Base-by-base conservation (phyloP, 1,140 invertebrate species). In the Hylaeus volcanicus region DNA sequence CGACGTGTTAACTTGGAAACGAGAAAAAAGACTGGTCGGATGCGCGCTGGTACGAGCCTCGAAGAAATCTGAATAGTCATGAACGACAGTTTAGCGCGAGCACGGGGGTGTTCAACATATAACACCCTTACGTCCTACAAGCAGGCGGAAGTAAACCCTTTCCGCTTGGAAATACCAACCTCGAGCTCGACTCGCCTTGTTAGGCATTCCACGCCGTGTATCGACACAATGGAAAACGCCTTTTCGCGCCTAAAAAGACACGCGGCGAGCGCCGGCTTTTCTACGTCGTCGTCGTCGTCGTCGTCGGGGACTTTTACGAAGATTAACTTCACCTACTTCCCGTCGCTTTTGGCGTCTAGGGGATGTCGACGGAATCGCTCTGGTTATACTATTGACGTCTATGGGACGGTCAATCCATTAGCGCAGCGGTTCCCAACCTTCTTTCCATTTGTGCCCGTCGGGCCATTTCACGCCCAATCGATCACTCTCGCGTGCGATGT, bases 1-100 rank as follows among this genome's bases (percentile, higher is more conserved):
- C 43, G 77, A 61, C 65, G 70, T 65, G 74, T 79, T 79, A 79
- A 79, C 70, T 79, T 79, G 74, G 61, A 65, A 79, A 79, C 69
- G 61, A 64, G 71, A 65, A 65, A 55, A 74, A 53, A 64, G 15
- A 43, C 6, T 0, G 26, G 48, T 26, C 56, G 56, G 71, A 78
- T 78, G 68, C 60, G 1, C 11, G 60, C 60, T 11, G 37, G 8
- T 26, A 48, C n/a, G 43, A 26, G 14, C 63, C 58, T 41, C 45
- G 51, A 26, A 70, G 61, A 74, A 15, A 66, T 74, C 53, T 79
- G 77, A 79, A 79, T 79, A 79, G 71, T 72, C 75, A 77, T 71
- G 75, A 77, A 53, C 26, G 26, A 37, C 26, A 9, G 66, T 26
- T 69, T 26, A 0, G 26, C 66, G 45, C 45, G 37, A 37, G 51